Percentiles rank a stretch among this genome's conserved stretches.
Evolutionary conservation across 2,888 invertebrate species (phyloP).

Genomic region (Crioceris asparagi): DNA sequence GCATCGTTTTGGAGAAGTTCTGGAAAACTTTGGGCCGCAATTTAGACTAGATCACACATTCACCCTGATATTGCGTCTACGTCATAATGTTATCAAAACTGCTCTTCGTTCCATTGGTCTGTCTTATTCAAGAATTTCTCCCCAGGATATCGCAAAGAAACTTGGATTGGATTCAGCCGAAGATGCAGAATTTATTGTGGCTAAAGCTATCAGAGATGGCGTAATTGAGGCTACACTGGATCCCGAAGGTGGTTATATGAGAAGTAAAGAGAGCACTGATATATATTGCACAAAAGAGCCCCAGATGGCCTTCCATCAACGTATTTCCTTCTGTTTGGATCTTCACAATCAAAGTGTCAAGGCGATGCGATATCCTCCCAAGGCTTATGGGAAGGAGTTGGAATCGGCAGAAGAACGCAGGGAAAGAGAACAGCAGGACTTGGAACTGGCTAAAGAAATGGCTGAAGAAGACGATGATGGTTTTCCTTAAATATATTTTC

Average conservation of each 20-base stretch:
- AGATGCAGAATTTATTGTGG: conserved; percentile 98
- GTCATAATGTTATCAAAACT: conserved; percentile 99
- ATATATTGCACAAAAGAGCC: conserved; percentile 96
- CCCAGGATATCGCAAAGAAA: conserved; percentile 89
- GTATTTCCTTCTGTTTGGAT: conserved; percentile 95
- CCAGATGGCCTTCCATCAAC: conserved; percentile 89
- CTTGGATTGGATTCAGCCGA: conserved; percentile 88
- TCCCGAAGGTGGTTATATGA: conserved; percentile 91
- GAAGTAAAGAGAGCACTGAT: conserved; percentile 94
- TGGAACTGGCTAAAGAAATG: conserved; percentile 99
- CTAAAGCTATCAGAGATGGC: conserved; percentile 95
- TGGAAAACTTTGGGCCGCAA: conserved; percentile 82
- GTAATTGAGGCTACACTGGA: conserved; percentile 97
- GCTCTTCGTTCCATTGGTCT: conserved; percentile 92
- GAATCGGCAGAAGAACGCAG: conserved; percentile 95
- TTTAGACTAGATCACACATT: conserved; percentile 93
- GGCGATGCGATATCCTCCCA: conserved; percentile 98
- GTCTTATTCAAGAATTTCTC: conserved; percentile 93
- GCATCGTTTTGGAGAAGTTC: conserved; percentile 84
- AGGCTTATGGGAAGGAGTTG: conserved; percentile 94
- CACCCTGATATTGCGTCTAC: conserved; percentile 85
- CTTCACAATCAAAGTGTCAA: conserved; percentile 98
- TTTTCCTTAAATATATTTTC: conserved; percentile 42
- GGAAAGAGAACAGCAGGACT: conserved; percentile 93
- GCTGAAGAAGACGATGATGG: conserved; percentile 98